Percentiles rank a stretch among this genome's conserved stretches.
Conservation (phyloP, 2,888 invertebrate species). For the Campaea margaritaria region DNA sequence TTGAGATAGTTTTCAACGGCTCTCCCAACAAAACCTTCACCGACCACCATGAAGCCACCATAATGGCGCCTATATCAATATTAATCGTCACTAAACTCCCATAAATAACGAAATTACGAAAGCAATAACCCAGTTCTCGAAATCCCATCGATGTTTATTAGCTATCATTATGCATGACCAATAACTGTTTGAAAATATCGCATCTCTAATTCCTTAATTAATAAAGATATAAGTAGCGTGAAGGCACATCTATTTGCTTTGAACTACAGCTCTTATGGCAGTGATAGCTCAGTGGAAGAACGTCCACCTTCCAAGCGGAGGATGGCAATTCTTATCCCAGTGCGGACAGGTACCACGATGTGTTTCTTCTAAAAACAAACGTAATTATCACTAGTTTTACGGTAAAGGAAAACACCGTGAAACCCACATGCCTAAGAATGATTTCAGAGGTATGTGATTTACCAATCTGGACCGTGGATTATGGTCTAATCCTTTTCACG, state of each 20-base stretch:
- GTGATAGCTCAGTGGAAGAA: too few relatives aligned
- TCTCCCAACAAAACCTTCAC: conserved; percentile 9
- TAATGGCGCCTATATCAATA: conserved; percentile 30
- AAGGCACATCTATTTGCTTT: background rate
- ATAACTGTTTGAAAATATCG: conserved; percentile 19
- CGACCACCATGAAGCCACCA: conserved; percentile 25
- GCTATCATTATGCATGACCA: conserved; percentile 23
- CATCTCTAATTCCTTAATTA: conserved; percentile 21
- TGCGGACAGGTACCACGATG: too few relatives aligned
- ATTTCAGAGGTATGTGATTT: too few relatives aligned
- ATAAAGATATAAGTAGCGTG: conserved; percentile 1
- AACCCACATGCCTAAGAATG: too few relatives aligned
- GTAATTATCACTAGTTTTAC: too few relatives aligned
- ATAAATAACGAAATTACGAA: conserved; percentile 33
- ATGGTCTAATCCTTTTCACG: too few relatives aligned
- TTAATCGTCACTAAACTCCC: conserved; percentile 23
- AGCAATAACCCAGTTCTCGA: conserved; percentile 26
- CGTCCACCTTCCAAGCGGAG: too few relatives aligned
- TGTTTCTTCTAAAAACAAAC: too few relatives aligned
- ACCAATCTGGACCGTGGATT: too few relatives aligned
- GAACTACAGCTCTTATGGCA: background rate
- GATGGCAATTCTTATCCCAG: background rate
- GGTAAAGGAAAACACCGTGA: too few relatives aligned
- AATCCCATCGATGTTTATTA: conserved; percentile 28
- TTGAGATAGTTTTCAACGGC: conserved; percentile 23